Base-by-base conservation (phyloP, 2,888 invertebrate genomes). In the Melanophora roralis region DNA sequence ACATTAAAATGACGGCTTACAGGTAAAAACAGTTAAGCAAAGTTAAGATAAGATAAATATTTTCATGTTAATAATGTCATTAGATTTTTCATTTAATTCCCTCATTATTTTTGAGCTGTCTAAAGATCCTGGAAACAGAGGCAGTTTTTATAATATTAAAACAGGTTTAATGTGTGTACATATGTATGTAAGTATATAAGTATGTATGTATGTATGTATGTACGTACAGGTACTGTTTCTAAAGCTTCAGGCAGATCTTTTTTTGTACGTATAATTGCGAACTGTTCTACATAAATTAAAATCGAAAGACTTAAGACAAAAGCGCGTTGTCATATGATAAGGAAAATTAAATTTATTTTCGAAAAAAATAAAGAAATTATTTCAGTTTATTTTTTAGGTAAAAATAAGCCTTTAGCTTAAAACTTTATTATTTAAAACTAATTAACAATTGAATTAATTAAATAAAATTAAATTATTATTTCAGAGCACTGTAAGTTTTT, bases 21-120 rank as follows among this genome's bases (percentile, higher is more conserved):
- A 36, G 51, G 2, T 43, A 23, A 3, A 21, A 64, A 21, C 43
- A 47, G 64, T 57, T 73, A 47, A 64, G 45, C 23, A 45, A 57
- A 45, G 21, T 40, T 60, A 59, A 49, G 19, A 38, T 45, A 36
- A 40, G 62, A 55, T 62, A 68, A 68, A 62, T 14, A 62, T 47
- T 53, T 76, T 32, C 32, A 40, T 40, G 68, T 55, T 69, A 55
- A 47, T 62, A 68, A 47, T 62, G 75, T 55, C 62, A 47, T 68
- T 73, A 65, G 38, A 32, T 65, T 65, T 65, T 27, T 40, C 49
- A 47, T 59, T 74, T 67, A 59, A 51, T 43, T 65, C 21, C 21
- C 16, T 67, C 16, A 67, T 74, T 74, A 73, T 40, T 45, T 67
- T 43, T 8, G n/a, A 38, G 36, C 9, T 32, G 19, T 55, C 57